These are phyloP conservation scores for Brotula barbata DNA, from an alignment of 2,797 vertebrate species.

Conservation along the genomic window DNA sequence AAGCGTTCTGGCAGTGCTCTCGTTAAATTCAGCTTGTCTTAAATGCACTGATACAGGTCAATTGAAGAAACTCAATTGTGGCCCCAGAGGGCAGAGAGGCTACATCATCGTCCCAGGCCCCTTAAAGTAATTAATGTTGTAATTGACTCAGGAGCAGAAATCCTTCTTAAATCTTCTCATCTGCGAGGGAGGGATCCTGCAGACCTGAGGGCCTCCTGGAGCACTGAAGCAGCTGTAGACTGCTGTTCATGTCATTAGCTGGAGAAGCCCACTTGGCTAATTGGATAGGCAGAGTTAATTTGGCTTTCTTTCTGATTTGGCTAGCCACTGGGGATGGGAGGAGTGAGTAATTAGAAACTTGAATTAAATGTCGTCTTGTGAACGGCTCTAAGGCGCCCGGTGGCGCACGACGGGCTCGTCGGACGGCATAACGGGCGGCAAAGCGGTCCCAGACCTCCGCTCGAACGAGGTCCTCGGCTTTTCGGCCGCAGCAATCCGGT, in stretches of 20 bases:
- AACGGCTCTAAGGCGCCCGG: conserved; percentile 45
- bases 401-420: conserved; percentile 23
- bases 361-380: conserved; percentile 65
- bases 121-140: conserved; percentile 68
- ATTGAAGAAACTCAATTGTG: conserved; percentile 63
- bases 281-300: conserved; percentile 74
- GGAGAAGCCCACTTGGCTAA: conserved; percentile 67
- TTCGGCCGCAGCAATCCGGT: too few species aligned
- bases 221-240: conserved; percentile 56
- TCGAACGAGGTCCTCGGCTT: too few species aligned
- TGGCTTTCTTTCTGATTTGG: conserved; percentile 66
- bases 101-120: conserved; percentile 55
- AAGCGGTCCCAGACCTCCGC: conserved; percentile 18
- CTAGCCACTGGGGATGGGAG: conserved; percentile 61
- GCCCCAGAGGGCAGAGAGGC: conserved; percentile 54
- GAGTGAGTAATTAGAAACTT: conserved; percentile 68
- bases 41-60: conserved; percentile 59
- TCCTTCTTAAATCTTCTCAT: conserved; percentile 66
- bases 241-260: conserved; percentile 69
- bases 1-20: conserved; percentile 41
- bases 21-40: conserved; percentile 52
- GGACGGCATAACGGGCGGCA: conserved; percentile 26
- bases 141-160: conserved; percentile 55
- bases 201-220: conserved; percentile 65
- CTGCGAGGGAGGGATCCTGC: conserved; percentile 56